Evolutionary conservation across 2,797 vertebrate genomes (phyloP).

Genomic region (Craterocephalus amniculus): DNA sequence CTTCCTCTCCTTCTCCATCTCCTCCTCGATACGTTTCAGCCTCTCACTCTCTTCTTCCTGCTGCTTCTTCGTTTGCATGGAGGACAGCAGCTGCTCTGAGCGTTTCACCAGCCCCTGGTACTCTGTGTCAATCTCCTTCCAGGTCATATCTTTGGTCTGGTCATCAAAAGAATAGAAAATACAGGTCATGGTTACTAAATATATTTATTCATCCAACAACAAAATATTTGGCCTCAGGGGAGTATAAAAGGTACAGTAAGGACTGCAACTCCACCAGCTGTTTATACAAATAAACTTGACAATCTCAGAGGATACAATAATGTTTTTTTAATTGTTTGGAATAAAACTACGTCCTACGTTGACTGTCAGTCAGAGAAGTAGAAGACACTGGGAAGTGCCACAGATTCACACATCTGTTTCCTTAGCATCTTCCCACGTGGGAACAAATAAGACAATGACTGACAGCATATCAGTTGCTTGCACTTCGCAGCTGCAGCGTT

Average conservation of each 20-base stretch:
- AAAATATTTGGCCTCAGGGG: neutral
- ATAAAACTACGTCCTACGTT: neutral
- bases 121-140: conserved; percentile 91
- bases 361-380: conserved; percentile 2
- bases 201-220: conserved; percentile 15
- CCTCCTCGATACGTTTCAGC: conserved; percentile 90
- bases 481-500: conserved; percentile 16
- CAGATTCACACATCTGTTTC: neutral
- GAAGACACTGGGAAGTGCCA: neutral
- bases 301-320: neutral
- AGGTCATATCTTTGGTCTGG: conserved; percentile 90
- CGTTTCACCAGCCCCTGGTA: conserved; percentile 91
- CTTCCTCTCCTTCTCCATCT: conserved; percentile 94
- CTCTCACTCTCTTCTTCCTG: conserved; percentile 94
- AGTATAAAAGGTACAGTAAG: conserved; percentile 10
- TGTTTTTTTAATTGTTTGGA: conserved; percentile 1
- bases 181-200: conserved; percentile 16
- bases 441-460: conserved; percentile 36
- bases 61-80: conserved; percentile 94
- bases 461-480: conserved; percentile 43
- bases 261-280: neutral
- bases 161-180: conserved; percentile 1
- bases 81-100: conserved; percentile 90
- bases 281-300: conserved; percentile 10
- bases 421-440: conserved; percentile 21